Conservation (phyloP, 2,797 vertebrate genomes). For the Micrastur ruficollis region DNA sequence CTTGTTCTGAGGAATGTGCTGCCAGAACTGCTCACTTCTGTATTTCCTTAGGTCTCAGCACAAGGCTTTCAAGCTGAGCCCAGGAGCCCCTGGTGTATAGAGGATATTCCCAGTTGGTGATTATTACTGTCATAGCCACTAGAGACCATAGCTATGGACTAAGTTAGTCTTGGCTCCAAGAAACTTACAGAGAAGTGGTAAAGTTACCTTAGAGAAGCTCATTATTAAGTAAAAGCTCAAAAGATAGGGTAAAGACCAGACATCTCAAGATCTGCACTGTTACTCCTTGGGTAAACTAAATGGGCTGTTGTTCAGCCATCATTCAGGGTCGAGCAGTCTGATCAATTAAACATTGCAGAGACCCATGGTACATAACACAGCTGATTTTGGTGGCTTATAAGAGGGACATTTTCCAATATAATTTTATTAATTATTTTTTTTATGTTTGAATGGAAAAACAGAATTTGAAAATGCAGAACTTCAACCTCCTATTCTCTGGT, state of each 20-base stretch:
- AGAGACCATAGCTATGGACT: background rate
- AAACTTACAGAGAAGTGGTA: background rate
- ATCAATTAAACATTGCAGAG: background rate
- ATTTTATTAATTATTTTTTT: background rate
- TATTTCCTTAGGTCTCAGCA: background rate
- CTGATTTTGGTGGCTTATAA: background rate
- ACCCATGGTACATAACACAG: accelerated
- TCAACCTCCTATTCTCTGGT: background rate
- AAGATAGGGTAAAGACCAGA: background rate
- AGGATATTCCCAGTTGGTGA: background rate
- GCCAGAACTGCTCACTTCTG: background rate
- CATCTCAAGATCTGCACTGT: background rate
- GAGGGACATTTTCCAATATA: background rate
- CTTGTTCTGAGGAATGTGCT: background rate
- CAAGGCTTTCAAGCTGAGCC: background rate
- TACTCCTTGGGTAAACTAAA: background rate
- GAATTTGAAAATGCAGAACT: background rate
- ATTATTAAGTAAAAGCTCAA: background rate
- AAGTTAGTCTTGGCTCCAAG: background rate
- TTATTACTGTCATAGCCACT: background rate
- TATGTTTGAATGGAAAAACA: background rate
- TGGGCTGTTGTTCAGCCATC: background rate
- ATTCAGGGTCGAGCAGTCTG: background rate
- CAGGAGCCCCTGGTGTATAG: accelerated
- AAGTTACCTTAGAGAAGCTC: background rate